Percentiles rank a stretch among this genome's conserved stretches.
phyloP scores from a whole-genome alignment of 2,797 vertebrate species.

The Coluber constrictor region DNA sequence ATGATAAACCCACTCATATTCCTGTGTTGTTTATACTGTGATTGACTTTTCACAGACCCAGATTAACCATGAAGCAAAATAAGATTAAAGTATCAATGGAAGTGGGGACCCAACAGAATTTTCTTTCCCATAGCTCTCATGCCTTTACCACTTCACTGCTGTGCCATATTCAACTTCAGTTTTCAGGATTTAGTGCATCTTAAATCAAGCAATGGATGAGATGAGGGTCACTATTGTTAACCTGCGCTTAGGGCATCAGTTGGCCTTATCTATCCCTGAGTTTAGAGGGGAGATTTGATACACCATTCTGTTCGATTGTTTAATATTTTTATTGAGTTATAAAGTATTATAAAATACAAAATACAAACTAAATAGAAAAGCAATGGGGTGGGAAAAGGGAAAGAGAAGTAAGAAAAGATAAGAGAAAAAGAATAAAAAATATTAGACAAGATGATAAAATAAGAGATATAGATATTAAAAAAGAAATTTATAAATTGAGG shows the following conservation, averaged over 20 bases:
- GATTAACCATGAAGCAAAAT: neutral
- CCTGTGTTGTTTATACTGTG: neutral
- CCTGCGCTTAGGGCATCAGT: neutral
- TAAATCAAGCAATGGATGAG: neutral
- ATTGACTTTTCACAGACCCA: neutral
- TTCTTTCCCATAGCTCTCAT: neutral
- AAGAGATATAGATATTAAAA: too few species aligned
- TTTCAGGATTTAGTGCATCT: neutral
- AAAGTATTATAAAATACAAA: too few species aligned
- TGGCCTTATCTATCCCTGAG: neutral
- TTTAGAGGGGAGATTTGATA: neutral
- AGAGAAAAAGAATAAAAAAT: too few species aligned
- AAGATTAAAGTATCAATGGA: neutral
- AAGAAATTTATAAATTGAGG: too few species aligned
- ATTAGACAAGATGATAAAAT: too few species aligned
- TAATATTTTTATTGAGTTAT: too few species aligned
- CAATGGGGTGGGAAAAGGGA: too few species aligned
- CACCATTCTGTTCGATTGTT: neutral
- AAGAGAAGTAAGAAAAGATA: too few species aligned
- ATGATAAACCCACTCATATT: neutral
- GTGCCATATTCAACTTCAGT: neutral
- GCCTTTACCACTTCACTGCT: neutral
- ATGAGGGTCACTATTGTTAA: neutral
- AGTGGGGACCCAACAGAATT: neutral
- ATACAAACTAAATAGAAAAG: too few species aligned